phyloP scores from a whole-genome alignment of 2,113 vertebrate genomes.

The Raphicerus campestris region DNA sequence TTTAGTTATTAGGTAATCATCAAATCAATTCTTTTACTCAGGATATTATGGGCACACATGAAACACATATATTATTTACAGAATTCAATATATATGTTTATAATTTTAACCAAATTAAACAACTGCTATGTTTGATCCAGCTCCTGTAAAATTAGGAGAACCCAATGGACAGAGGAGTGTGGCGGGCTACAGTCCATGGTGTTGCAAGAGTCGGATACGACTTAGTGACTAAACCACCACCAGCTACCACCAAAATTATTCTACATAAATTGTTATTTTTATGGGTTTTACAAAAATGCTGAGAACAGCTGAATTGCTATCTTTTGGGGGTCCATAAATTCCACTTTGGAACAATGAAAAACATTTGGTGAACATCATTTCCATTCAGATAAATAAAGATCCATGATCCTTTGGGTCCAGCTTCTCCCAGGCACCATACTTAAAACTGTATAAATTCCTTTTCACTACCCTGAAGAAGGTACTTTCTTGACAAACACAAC shows the following conservation, averaged over 20 bases:
- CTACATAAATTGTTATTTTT: neutral
- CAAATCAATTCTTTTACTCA: neutral
- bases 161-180: neutral
- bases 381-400: neutral
- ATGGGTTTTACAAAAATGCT: conserved; percentile 16
- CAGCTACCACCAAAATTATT: neutral
- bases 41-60: neutral
- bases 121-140: neutral
- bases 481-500: neutral
- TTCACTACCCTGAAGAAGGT: neutral
- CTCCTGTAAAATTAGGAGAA: neutral
- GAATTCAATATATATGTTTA: neutral
- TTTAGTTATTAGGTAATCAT: neutral
- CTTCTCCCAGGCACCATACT: neutral
- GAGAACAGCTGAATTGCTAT: neutral
- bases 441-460: neutral
- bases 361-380: neutral
- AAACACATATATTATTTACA: neutral
- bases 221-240: neutral
- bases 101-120: neutral
- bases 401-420: neutral
- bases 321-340: neutral
- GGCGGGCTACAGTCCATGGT: neutral
- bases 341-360: neutral
- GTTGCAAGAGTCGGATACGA: neutral